Base-by-base conservation (phyloP, 2,113 vertebrate genomes). In the Nanorana parkeri region DNA sequence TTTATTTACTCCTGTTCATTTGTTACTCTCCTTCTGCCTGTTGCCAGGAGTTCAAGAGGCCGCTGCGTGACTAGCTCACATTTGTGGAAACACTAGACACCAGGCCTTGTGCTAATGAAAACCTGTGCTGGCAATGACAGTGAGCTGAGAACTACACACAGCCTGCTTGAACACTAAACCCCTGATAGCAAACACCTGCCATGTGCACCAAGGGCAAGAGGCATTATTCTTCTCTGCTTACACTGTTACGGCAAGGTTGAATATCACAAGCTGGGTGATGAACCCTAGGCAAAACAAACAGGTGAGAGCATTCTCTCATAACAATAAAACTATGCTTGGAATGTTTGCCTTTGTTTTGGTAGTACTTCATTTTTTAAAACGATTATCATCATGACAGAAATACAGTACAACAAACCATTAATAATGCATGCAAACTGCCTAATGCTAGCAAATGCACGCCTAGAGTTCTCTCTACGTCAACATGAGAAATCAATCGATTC, bases 11-110 rank as follows among this genome's bases (percentile, higher is more conserved):
- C 80, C 71, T 73, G 64, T 73, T 65, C 41, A 55, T 82, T 82
- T 75, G 51, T 67, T 74, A 82, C 47, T 75, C 63, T 36, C 64
- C 58, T 77, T 76, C 36, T 51, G 63, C 67, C 23, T 68, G 72
- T 74, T 83, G 84, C 85, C 84, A 84, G 80, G 83, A 85, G 84
- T 86, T 85, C 83, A 84, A 83, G 80, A 77, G 67, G 66, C 79
- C 77, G 8, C 47, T 83, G 85, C 79, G 84, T 84, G 84, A 86
- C 84, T 85, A 86, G 84, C 80, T 78, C 47, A 63, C 77, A 86
- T 85, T 86, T 86, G 77, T 86, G 81, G 81, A 79, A 86, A 78
- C 77, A 69, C 63, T 77, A 85, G 81, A 81, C 84, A 65, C 79
- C 68, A 68, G 29, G 24, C 26, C 80, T 80, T 73, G 52, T 26